Base-by-base conservation (phyloP, 2,113 vertebrate species). In the Pomatostomus ruficeps region DNA sequence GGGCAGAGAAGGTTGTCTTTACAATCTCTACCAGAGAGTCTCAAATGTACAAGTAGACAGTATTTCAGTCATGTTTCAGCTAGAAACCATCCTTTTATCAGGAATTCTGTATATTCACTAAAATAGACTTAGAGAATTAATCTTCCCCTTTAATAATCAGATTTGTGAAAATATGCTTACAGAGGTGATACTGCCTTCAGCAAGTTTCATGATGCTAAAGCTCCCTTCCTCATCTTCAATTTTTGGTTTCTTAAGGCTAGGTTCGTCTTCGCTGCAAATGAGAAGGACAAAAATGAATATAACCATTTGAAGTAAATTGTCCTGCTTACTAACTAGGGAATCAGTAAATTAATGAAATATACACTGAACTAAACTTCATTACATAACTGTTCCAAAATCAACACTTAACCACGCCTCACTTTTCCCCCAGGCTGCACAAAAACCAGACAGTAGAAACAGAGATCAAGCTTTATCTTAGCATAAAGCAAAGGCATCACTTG, bases 141-240 rank as follows among this genome's bases (percentile, higher is more conserved):
- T 82, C 49, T 46, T 55, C 12, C 12, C 11, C 42, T 75, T 82
- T 59, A 40, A 48, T 23, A 85, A 97, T 22, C 25, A 77, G 38
- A 76, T 71, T 46, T 79, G 38, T 59, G 93, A 93, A 94, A 84
- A 80, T 31, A 62, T 71, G 82, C 98, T 99, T 97, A 99, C 99
- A 81, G 97, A 98, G 36, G 98, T 99, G 86, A 99, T 58, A 13
- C 35, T 98, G 94, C 98, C 98, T 94, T 99, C 98, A 14, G 98
- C 96, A 87, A 99, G 98, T 88, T 98, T 96, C 18, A 97, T 95
- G 72, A 99, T 72, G 86, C 96, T 99, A 77, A 98, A 99, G 52
- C 95, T 95, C 10, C 83, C 97, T 24, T 98, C 98, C 26, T 97
- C 98, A 12, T 99, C 98, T 90, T 97, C 96, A 49, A 91, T 97